Percentiles rank a stretch among this genome's conserved stretches.
Evolutionary conservation across 2,113 vertebrate genomes (phyloP).

Genomic region (Ictidomys tridecemlineatus): DNA sequence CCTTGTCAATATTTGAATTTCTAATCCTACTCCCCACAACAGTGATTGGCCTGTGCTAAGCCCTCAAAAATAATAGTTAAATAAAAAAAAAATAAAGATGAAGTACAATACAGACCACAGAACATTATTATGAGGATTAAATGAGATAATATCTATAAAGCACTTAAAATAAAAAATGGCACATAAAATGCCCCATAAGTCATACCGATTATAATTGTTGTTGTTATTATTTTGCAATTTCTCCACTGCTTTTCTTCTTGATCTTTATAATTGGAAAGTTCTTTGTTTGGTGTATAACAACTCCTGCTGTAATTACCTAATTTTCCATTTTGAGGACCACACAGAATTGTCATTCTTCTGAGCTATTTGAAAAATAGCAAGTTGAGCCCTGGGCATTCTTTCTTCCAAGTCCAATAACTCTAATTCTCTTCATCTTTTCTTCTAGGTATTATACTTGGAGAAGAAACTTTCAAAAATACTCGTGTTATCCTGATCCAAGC

Average conservation of each 20-base stretch:
- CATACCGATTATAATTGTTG: neutral
- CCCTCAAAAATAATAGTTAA: neutral
- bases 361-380: neutral
- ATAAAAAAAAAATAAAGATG: neutral
- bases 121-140: neutral
- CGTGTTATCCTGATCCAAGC: neutral
- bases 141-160: neutral
- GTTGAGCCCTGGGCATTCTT: neutral
- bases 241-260: neutral
- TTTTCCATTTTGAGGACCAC: neutral
- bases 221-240: slow-evolving; percentile 50
- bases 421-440: slow-evolving; percentile 50
- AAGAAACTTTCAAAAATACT: slow-evolving; percentile 34
- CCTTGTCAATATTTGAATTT: neutral
- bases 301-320: neutral
- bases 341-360: slow-evolving; percentile 9
- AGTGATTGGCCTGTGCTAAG: neutral
- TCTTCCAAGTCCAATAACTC: slow-evolving; percentile 32
- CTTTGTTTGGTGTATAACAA: neutral
- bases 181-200: neutral
- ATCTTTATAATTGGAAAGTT: neutral
- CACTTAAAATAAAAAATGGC: slow-evolving; percentile 31
- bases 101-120: neutral
- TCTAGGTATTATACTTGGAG: slow-evolving; percentile 42
- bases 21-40: neutral